Base-by-base conservation (phyloP, 2,113 vertebrate species). In the Carollia perspicillata region DNA sequence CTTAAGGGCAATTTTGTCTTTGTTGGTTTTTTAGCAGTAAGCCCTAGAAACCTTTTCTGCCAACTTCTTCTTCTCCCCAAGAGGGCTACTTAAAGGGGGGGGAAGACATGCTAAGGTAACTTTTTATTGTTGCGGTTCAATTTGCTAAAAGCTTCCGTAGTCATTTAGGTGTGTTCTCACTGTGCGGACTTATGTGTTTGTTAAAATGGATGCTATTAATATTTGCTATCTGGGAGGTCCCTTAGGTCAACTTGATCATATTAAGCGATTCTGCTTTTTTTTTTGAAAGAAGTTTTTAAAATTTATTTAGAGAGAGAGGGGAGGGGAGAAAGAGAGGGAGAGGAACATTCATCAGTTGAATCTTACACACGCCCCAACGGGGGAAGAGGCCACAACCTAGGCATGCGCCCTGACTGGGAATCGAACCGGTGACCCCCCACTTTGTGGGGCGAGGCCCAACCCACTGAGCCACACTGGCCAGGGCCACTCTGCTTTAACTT, bases 51-150 rank as follows among this genome's bases (percentile, higher is more conserved):
- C 92, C 93, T 49, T 94, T 96, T 94, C 95, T 90, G 80, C 97
- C 88, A 51, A 94, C 60, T 89, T 96, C 94, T 95, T 86, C 93
- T 97, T 95, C 97, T 93, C 95, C 97, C 74, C 94, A 94, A 71
- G 97, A 97, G 85, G 92, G 92, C 93, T 97, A 95, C 95, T 97
- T 97, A 89, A 90, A 96, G 92, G 96, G 97, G 35, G 77, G 96
- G 89, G 97, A 98, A 95, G 96, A 97, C 79, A 81, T 75, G 42
- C 97, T 79, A 94, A 98, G 97, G 98, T 97, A 95, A 98, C 96
- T 89, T 81, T 94, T 95, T 93, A 97, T 96, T 97, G 96, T 95
- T 60, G 94, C 81, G 90, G 89, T 30, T 92, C 94, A 77, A 47
- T 97, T 95, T 95, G 96, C 96, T 97, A 97, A 98, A 97, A 96